These are phyloP conservation scores for Drosophila cognata DNA, from an alignment of 2,888 invertebrate genomes.

Conservation along the genomic window DNA sequence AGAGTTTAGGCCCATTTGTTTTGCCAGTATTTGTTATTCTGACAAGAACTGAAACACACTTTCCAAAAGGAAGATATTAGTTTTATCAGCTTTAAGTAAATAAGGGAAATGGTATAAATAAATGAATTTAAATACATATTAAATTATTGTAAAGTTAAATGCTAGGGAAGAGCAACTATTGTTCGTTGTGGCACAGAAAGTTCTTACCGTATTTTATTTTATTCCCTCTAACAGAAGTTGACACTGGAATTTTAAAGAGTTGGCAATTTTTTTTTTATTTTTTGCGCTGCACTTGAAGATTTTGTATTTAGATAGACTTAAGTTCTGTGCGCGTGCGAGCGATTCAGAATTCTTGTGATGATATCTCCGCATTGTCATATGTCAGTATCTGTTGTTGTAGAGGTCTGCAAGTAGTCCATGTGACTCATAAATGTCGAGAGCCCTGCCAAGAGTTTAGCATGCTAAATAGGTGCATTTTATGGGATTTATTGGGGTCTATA, in stretches of 20 bases:
- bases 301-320: constrained; percentile 46
- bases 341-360: constrained; percentile 27
- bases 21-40: constrained; percentile 21
- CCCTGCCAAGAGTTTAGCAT: constrained; percentile 56
- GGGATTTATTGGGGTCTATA: constrained; percentile 39
- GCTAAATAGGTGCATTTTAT: constrained; percentile 57
- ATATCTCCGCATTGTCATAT: constrained; percentile 5
- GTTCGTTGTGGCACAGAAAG: constrained; percentile 14
- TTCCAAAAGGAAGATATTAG: constrained; percentile 21
- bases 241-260: constrained; percentile 66
- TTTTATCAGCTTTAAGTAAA: neutral
- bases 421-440: constrained; percentile 50
- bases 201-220: constrained; percentile 15
- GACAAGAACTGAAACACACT: constrained; percentile 6
- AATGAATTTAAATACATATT: neutral
- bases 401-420: neutral
- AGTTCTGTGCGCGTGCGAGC: constrained; percentile 8
- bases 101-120: neutral
- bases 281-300: constrained; percentile 42
- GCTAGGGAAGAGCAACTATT: constrained; percentile 20
- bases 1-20: constrained; percentile 35
- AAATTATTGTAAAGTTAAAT: neutral
- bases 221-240: constrained; percentile 22
- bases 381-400: constrained; percentile 2
- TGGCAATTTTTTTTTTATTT: constrained; percentile 28